Evolutionary conservation across 2,113 vertebrate genomes (phyloP), one percentile per base, ranked within the genome.

Genomic region (Plestiodon gilberti): DNA sequence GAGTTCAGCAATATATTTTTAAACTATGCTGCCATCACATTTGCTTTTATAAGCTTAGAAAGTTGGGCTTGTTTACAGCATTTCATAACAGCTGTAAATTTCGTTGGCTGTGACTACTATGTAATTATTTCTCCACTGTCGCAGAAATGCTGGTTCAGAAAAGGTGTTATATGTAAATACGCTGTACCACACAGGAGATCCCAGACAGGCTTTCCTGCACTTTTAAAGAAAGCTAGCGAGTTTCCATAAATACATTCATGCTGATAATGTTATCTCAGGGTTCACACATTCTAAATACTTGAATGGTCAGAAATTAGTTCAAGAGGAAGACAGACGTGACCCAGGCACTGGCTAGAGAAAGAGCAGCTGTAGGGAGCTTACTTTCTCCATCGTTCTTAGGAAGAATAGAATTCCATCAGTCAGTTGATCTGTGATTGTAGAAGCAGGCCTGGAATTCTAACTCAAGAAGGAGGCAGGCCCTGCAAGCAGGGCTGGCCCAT

Each of bases 41-140:
- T 57, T 82, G 81, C 81, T 82, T 86, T 40, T 88, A 89, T 85
- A 18, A 76, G 23, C 80, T 88, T 90, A 87, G 88, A 91, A 82
- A 91, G 38, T 87, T 84, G n/a, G 52, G 1, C 1, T 87, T 90
- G 57, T 78, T 92, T 0, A 65, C 82, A 13, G 17, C 73, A 57
- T 74, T 93, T 88, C 83, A 90, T 94, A 95, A 92, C 86, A 90
- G 78, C 52, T 89, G 78, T 74, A 86, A 71, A 88, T 91, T 92
- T 94, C 30, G 62, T 89, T 94, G 87, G 74, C 74, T 89, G 13
- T 80, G 25, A 78, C 40, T 89, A 71, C 79, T 90, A 0, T 86
- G 40, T 83, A 90, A 93, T 94, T 77, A 93, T 93, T 43, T 88
- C 88, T 89, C 86, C 65, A 30, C 28, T 65, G 35, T 70, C 82